Conservation (phyloP, 2,888 invertebrate genomes). For the Hydroisotoma schaefferi region DNA sequence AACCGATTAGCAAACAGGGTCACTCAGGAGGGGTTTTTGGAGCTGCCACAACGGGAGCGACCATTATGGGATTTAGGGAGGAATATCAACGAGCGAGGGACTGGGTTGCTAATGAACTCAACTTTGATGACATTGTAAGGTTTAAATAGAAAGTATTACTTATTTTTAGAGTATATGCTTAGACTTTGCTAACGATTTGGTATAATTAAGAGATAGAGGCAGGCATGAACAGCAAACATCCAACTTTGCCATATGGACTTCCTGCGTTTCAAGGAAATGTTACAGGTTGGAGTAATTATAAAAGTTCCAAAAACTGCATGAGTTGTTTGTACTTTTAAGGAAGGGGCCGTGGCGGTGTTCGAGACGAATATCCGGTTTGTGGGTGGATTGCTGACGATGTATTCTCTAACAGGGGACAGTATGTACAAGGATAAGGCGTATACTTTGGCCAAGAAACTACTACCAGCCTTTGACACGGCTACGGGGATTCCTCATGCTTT, state of each 20-base stretch:
- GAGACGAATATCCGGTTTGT: constrained; percentile 97
- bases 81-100: constrained; percentile 90
- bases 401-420: constrained; percentile 91
- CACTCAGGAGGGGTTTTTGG: constrained; percentile 91
- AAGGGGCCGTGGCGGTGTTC: constrained; percentile 92
- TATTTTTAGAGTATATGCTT: too few species aligned
- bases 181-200: too few species aligned
- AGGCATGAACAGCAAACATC: too few species aligned
- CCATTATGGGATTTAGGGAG: constrained; percentile 93
- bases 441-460: constrained; percentile 83
- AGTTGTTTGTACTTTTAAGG: too few species aligned
- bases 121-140: constrained; percentile 59
- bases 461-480: constrained; percentile 96
- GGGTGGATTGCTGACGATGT: constrained; percentile 89
- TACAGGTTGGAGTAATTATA: too few species aligned
- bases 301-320: too few species aligned
- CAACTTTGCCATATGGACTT: too few species aligned
- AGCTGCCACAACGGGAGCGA: constrained; percentile 77
- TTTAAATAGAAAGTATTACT: neutral
- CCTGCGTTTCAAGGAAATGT: too few species aligned
- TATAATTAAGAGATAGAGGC: too few species aligned
- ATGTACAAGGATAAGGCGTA: constrained; percentile 90
- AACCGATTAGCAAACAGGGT: constrained; percentile 77
- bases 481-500: constrained; percentile 94
- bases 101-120: constrained; percentile 84